Conservation (phyloP, 2,797 vertebrate genomes). For the Lacerta viridis region DNA sequence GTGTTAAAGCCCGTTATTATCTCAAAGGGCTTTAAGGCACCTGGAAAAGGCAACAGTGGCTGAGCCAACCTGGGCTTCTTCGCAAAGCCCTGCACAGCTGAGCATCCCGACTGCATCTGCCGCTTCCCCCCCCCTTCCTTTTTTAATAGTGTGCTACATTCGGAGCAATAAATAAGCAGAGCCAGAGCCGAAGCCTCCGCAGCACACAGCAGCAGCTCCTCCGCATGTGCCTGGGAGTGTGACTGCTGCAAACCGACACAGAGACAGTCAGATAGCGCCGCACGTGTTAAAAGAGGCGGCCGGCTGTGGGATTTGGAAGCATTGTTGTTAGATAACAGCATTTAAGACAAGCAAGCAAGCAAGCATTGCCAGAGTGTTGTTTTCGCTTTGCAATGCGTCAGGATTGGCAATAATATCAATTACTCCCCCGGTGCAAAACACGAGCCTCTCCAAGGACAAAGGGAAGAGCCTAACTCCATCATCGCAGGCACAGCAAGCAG, state of each 20-base stretch:
- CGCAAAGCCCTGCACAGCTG: background rate
- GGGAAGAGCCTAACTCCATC: slow-evolving; percentile 22
- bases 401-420: slow-evolving; percentile 43
- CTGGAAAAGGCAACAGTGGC: background rate
- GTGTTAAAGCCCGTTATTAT: background rate
- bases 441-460: slow-evolving; percentile 40
- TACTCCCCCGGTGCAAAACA: slow-evolving; percentile 16
- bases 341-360: background rate
- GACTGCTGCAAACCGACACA: slow-evolving; percentile 7
- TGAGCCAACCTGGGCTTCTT: background rate
- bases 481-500: background rate
- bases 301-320: background rate
- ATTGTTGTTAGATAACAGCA: background rate
- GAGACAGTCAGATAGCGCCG: background rate
- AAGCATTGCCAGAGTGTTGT: background rate
- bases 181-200: background rate
- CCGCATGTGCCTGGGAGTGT: slow-evolving; percentile 20
- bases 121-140: accelerated
- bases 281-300: background rate
- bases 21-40: background rate
- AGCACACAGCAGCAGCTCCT: background rate
- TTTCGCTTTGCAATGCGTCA: background rate
- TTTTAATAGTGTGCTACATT: background rate
- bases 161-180: background rate
- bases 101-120: background rate